Conservation (phyloP, 2,797 vertebrate genomes). For the Borostomias antarcticus region DNA sequence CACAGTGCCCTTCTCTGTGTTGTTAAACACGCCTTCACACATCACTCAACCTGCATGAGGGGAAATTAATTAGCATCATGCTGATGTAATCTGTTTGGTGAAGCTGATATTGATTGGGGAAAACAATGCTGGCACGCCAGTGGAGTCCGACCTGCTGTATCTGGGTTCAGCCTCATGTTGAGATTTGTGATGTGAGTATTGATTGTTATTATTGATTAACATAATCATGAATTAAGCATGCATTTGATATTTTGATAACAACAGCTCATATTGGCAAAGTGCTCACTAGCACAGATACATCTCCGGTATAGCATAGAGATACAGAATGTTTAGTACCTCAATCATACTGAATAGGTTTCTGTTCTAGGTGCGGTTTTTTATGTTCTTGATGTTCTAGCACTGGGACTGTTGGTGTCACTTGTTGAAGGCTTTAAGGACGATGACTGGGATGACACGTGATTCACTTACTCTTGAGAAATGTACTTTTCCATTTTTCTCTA, state of each 20-base stretch:
- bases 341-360: too few relatives aligned
- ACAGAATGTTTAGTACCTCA: too few relatives aligned
- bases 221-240: background rate
- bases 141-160: background rate
- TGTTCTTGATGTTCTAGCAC: too few relatives aligned
- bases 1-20: background rate
- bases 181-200: background rate
- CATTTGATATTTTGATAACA: background rate
- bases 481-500: too few relatives aligned
- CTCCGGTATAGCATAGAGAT: background rate
- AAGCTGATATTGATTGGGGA: background rate
- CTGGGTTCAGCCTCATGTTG: background rate
- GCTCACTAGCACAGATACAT: background rate
- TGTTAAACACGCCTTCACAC: background rate
- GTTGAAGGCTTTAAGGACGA: too few relatives aligned
- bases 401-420: too few relatives aligned
- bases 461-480: too few relatives aligned
- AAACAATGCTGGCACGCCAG: background rate
- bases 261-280: background rate
- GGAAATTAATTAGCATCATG: background rate
- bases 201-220: background rate
- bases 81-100: conserved; percentile 1
- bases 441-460: too few relatives aligned
- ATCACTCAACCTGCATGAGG: background rate
- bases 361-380: too few relatives aligned